Conservation (phyloP, 2,797 vertebrate genomes). For the Alauda arvensis region DNA sequence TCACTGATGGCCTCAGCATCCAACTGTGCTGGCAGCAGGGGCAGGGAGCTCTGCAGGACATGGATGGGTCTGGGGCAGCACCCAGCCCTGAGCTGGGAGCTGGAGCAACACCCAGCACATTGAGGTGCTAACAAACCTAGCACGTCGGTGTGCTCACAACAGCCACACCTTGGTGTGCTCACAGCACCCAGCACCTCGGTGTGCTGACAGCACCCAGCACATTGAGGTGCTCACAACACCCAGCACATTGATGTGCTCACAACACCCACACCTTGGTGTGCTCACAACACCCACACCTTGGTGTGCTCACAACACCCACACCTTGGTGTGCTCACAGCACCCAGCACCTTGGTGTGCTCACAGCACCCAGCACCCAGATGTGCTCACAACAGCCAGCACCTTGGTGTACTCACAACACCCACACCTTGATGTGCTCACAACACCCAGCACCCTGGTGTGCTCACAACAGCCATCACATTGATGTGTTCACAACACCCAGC, state of each 20-base stretch:
- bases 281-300: no score
- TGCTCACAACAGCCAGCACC: no score
- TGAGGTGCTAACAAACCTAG: accelerated
- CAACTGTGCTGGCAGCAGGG: background rate
- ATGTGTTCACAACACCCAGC: no score
- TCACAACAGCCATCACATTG: background rate
- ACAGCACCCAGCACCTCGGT: background rate
- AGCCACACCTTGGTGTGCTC: background rate
- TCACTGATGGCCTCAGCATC: background rate
- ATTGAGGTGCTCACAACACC: no score
- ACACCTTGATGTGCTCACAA: no score
- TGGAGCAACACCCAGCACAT: background rate
- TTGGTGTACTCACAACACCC: no score
- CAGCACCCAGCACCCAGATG: no score
- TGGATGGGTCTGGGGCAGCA: background rate
- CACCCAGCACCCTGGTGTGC: no score
- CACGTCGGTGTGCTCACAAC: no score
- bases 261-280: background rate
- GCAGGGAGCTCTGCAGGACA: background rate
- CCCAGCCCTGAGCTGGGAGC: background rate
- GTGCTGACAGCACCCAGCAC: background rate
- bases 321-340: no score
- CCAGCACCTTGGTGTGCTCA: no score
- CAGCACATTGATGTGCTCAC: background rate
- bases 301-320: no score